Base-by-base conservation (phyloP, 2,113 vertebrate species). In the Hypocryptadius cinnamomeus region DNA sequence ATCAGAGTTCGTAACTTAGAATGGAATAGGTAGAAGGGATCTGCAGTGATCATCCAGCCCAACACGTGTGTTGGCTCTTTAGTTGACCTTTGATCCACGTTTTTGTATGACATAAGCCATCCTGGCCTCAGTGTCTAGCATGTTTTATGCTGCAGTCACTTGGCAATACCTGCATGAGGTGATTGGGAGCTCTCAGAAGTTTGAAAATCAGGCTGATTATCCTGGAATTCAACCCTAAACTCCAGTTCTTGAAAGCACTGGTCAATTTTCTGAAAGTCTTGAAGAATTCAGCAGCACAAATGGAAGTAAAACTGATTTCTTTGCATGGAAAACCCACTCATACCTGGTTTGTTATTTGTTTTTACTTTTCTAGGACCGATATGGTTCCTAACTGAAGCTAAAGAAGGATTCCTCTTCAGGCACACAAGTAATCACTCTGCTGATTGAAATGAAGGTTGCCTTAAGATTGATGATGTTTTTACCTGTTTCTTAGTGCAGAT, bases 311-410 rank as follows among this genome's bases (percentile, higher is more conserved):
- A 33, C 13, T 22, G 7, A 65, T 79, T 72, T 45, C 4, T 84
- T 65, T 47, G 30, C 24, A 0, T 74, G 56, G 28, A 50, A 88
- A 60, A 45, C 10, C 11, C 40, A 19, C 13, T 73, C 28, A 57
- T 37, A 33, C 6, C 42, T 92, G 13, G 17, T 61, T 45, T 33
- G 27, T 5, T 61, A 7, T 1, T 6, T 54, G 24, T 83, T 72
- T 57, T 59, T 87, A 15, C 59, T 76, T 70, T 59, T 22, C 16
- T 54, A 98, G 98, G 98, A 98, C 81, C 98, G 98, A 27, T 98
- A 98, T 0, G 97, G 97, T 39, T 98, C 98, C 7, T 98, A 97
- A 95, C 30, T 45, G 64, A 53, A 39, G 66, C 72, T 87, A 30
- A 60, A 76, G 93, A 68, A 83, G 66, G 68, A 35, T 35, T 74